Base-by-base conservation (phyloP, 2,797 vertebrate genomes). In the Macropus fuliginosus region DNA sequence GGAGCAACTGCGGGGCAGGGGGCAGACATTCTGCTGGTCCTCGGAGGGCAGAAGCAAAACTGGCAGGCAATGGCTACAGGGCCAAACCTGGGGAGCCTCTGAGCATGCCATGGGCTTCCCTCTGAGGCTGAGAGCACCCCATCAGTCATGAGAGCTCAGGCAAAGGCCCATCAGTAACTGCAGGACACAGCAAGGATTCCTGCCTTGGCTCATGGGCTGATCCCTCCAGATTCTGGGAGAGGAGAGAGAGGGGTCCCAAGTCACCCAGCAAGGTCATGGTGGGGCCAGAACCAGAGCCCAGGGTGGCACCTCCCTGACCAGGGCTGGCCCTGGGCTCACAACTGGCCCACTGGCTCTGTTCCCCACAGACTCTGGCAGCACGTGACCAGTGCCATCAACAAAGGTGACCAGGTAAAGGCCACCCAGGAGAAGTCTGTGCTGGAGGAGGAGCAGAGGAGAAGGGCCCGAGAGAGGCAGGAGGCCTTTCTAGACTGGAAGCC, bases 381-480 rank as follows among this genome's bases (percentile, higher is more conserved):
- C 0, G 99, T 99, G 97, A 99, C 99, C 96, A 99, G 98, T 90
- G 99, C 99, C 96, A 99, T 99, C 97, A 94, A 97, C 95, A 99
- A 99, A 91, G 99, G 99, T 0, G 99, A 99, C 98, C 99, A 99
- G 97, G 96, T 99, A 95, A 99, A 97, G 95, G 99, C 99, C 11
- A 99, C 99, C 0, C 99, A 99, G 98, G 99, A 99, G 96, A 99
- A 99, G 97, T 99, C 98, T 97, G 98, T 99, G 0, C 98, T 99
- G 97, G 99, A 99, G 97, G 99, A 99, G 96, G 99, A 99, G 0
- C 99, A 99, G 98, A 98, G 99, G 91, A 99, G 95, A 29, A 98
- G 99, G 0, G 97, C 99, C 90, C 98, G 97, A 5, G 99, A 99
- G 96, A 98, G 99, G 91, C 99, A 99, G 97, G 99, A 99, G 62